phyloP scores from a whole-genome alignment of 2,797 vertebrate species.

The Prunella strophiata region DNA sequence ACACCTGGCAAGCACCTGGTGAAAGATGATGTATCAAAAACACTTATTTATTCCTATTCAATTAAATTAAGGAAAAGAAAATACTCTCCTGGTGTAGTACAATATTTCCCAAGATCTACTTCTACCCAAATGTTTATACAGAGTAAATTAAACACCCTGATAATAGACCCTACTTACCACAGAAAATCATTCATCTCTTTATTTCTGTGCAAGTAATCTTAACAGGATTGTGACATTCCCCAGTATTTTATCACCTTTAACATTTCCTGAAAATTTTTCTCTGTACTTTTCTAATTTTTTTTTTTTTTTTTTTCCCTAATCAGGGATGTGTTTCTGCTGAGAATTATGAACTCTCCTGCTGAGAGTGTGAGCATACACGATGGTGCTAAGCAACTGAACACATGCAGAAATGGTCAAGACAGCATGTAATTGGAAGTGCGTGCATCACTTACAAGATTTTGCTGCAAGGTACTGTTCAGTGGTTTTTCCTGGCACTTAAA shows the following conservation, averaged over 20 bases:
- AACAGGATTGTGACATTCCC: not conserved
- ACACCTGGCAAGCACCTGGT: not conserved
- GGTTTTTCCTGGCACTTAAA: not conserved
- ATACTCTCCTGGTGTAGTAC: not conserved
- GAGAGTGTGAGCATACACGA: not conserved
- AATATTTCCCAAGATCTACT: conserved; percentile 41
- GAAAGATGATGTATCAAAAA: not conserved
- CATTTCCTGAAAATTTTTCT: not conserved
- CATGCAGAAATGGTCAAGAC: not conserved
- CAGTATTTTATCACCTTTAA: not conserved
- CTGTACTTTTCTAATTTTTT: not conserved
- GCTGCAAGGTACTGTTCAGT: not conserved
- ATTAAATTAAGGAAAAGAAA: conserved; percentile 52
- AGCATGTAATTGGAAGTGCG: not conserved
- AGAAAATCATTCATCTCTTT: conserved; percentile 48
- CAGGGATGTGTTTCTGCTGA: not conserved
- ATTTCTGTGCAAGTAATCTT: conserved; percentile 23
- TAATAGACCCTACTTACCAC: conserved; percentile 33
- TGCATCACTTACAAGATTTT: conserved; percentile 9
- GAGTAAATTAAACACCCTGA: conserved; percentile 52
- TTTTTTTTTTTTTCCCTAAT: not conserved
- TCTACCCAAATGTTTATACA: conserved; percentile 25
- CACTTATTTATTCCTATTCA: conserved; percentile 39
- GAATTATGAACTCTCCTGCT: not conserved
- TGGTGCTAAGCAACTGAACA: conserved; percentile 5